Conservation (phyloP, 2,888 invertebrate genomes). For the Macrophya alboannulata region DNA sequence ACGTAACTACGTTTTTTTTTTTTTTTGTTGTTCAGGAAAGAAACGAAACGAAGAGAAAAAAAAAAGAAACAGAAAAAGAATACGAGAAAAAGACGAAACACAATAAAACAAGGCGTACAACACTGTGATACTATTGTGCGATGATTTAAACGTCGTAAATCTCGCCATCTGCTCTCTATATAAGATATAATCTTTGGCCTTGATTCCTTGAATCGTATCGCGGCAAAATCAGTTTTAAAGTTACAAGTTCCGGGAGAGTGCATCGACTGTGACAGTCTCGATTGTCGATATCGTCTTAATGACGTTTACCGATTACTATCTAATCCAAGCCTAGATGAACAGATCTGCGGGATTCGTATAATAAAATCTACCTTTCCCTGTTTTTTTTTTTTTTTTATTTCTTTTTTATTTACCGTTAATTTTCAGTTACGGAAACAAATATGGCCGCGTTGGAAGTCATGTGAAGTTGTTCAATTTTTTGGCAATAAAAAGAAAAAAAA, state of each 20-base stretch:
- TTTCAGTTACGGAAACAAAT: background rate
- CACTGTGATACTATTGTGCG: background rate
- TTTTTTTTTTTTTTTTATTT: background rate
- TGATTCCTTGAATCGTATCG: constrained; percentile 28
- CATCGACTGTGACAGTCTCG: constrained; percentile 34
- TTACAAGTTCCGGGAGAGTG: constrained; percentile 45
- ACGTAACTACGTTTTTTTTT: background rate
- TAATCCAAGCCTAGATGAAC: background rate
- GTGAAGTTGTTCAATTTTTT: background rate
- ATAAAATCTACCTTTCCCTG: background rate
- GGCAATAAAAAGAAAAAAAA: no score
- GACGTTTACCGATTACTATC: constrained; percentile 8
- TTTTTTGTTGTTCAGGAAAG: no score
- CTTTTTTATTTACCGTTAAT: background rate
- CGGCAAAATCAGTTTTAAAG: background rate
- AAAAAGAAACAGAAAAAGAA: background rate
- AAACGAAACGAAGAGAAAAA: background rate
- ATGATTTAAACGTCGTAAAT: constrained; percentile 23
- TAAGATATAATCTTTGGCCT: constrained; percentile 33
- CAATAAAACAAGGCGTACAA: background rate
- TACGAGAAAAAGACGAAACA: background rate
- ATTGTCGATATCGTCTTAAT: constrained; percentile 37
- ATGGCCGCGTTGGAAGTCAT: background rate
- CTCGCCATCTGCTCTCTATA: constrained; percentile 16
- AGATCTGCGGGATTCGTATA: background rate